phyloP scores from a whole-genome alignment of 2,113 vertebrate species.

The Cygnus atratus region DNA sequence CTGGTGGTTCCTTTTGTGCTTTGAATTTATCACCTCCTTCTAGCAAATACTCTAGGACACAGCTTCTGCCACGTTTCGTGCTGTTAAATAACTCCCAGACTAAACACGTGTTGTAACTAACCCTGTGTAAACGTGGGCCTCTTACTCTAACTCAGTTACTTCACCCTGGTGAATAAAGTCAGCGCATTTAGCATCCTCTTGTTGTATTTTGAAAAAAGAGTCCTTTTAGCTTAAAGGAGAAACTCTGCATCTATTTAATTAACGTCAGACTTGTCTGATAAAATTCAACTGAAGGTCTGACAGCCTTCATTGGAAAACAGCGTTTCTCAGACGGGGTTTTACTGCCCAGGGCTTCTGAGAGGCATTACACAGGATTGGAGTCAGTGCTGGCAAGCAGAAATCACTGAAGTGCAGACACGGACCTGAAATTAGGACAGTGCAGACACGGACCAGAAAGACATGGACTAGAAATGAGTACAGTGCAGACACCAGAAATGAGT shows the following conservation, averaged over 20 bases:
- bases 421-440: no score
- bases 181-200: not conserved
- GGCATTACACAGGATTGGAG: fast-evolving
- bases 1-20: slow-evolving; percentile 2
- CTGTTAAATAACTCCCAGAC: not conserved
- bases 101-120: not conserved
- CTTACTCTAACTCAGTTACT: not conserved
- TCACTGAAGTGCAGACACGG: not conserved
- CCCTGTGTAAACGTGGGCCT: not conserved
- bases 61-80: not conserved
- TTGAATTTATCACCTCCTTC: not conserved
- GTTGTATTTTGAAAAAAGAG: no score
- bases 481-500: no score
- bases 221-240: not conserved
- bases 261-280: not conserved
- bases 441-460: no score
- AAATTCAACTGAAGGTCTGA: not conserved
- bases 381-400: not conserved
- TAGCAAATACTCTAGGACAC: not conserved
- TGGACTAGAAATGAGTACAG: no score
- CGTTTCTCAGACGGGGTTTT: not conserved
- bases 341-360: not conserved
- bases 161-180: not conserved
- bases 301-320: not conserved
- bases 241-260: not conserved